Base-by-base conservation (phyloP, 2,113 vertebrate species). In the Cephalopterus ornatus region DNA sequence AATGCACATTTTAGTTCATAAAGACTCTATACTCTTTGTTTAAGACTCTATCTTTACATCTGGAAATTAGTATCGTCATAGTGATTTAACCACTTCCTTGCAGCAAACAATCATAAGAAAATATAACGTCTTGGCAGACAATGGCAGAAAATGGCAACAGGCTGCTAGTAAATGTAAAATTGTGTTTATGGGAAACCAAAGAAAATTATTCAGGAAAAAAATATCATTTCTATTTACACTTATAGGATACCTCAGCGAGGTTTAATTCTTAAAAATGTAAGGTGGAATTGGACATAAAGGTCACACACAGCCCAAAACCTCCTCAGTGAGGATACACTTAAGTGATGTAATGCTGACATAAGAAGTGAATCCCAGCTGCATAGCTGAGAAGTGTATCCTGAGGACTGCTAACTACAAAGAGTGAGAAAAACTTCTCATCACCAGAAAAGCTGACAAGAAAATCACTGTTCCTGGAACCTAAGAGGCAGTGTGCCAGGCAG, bases 401-500 rank as follows among this genome's bases (percentile, higher is more conserved):
- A 75, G 21, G 12, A 8, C 55, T 78, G n/a, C 33, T 82, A 92
- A 92, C 75, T 26, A 81, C 12, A 74, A 73, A 71, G 35, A 78
- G 18, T 35, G 14, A 89, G 49, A 49, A 86, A 92, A 71, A 47
- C 2, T 39, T 85, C 58, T 87, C 35, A 39, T 71, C 88, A 78
- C 14, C 8, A 41, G 37, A 85, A 95, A 56, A 78, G 49, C 56
- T 89, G 90, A 87, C 75, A 85, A n/a, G 30, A 28, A 85, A 91
- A 89, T 95, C 87, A 82, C 56, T 89, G 33, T 87, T 87, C 52
- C 85, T 52, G 52, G 74, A 94, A 93, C 50, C 58, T 82, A 44
- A 91, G 32, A 93, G 44, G 70, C 49, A 81, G 12, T 39, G 21
- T 78, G 71, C 52, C 71, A 78, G 44, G 33, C 35, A 61, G 21